Percentiles rank a stretch among this genome's conserved stretches.
These are phyloP conservation scores for Adelosebastes latens DNA, from an alignment of 2,797 vertebrate species.

Conservation along the genomic window DNA sequence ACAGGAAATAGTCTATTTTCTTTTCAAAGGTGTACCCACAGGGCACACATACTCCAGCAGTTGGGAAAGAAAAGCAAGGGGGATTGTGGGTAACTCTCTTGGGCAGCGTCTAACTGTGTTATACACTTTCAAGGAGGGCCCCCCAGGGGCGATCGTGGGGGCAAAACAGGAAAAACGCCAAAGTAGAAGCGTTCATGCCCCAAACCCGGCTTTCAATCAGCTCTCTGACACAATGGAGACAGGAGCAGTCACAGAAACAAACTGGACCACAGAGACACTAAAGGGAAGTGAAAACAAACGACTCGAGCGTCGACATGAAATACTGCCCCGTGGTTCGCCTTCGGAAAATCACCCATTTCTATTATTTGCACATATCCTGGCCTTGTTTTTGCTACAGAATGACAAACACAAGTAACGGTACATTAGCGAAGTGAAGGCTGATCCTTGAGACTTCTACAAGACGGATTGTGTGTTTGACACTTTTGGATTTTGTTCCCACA, in stretches of 20 bases:
- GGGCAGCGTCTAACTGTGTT: conserved; percentile 24
- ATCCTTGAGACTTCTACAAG: conserved; percentile 63
- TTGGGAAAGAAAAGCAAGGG: conserved; percentile 50
- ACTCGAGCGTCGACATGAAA: conserved; percentile 56
- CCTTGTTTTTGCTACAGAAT: conserved; percentile 63
- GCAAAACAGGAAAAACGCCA: conserved; percentile 69
- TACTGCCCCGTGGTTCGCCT: conserved; percentile 40
- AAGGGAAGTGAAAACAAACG: conserved; percentile 72
- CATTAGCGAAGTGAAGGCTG: conserved; percentile 54
- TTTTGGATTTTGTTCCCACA: conserved; percentile 50
- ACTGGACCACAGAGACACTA: conserved; percentile 67
- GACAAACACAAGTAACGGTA: conserved; percentile 64
- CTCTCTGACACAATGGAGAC: conserved; percentile 70
- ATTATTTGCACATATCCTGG: conserved; percentile 75
- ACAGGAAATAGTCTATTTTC: conserved; percentile 73
- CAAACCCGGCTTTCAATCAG: conserved; percentile 56
- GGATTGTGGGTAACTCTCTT: conserved; percentile 48
- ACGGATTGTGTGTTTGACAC: conserved; percentile 48
- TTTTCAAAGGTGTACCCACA: conserved; percentile 60
- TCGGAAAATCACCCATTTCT: conserved; percentile 67
- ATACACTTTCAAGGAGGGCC: conserved; percentile 39
- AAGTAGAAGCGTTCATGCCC: conserved; percentile 43
- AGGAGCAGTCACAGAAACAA: conserved; percentile 55
- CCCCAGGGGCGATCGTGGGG: conserved; percentile 2
- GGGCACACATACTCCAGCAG: conserved; percentile 43